A percentile compares a stretch with the other conserved stretches of the same genome.
Evolutionary conservation across 2,888 invertebrate genomes (phyloP).

Genomic region (Aphidoletes aphidimyza): DNA sequence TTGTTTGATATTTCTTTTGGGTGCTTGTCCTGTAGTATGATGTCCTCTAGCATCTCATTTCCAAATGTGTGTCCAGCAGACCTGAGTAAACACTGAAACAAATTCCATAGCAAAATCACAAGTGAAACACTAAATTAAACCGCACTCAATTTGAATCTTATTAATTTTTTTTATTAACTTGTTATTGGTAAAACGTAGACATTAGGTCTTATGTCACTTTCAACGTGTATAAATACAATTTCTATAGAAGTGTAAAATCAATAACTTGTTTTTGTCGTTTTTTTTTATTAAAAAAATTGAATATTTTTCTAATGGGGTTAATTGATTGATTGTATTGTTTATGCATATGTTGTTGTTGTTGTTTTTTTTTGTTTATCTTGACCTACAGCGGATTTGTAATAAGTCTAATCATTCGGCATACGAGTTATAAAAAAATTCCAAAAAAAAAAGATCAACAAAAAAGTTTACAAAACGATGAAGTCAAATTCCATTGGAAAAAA

Average conservation of each 20-base stretch:
- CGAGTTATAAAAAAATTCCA: no score
- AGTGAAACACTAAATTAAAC: not conserved
- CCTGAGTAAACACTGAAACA: no score
- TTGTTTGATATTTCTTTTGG: no score
- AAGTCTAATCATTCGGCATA: no score
- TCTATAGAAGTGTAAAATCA: conserved; percentile 37
- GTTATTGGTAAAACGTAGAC: not conserved
- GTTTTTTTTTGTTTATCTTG: not conserved
- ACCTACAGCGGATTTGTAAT: not conserved
- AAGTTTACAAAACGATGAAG: no score
- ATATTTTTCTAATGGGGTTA: conserved; percentile 43
- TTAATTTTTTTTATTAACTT: conserved; percentile 32
- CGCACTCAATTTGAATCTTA: not conserved
- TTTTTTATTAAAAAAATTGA: conserved; percentile 19
- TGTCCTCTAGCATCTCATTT: no score
- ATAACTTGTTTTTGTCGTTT: not conserved
- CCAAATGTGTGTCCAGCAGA: no score
- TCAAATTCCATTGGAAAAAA: no score
- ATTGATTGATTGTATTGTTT: conserved; percentile 39
- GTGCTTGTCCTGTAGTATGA: no score
- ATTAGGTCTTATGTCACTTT: no score
- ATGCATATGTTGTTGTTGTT: no score
- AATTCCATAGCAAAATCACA: not conserved
- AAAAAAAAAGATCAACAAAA: no score
- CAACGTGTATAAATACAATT: conserved; percentile 44